A percentile compares a stretch with the other conserved stretches of the same genome.
phyloP scores from a whole-genome alignment of 1,140 invertebrate species.

The Charaxes varanes region DNA sequence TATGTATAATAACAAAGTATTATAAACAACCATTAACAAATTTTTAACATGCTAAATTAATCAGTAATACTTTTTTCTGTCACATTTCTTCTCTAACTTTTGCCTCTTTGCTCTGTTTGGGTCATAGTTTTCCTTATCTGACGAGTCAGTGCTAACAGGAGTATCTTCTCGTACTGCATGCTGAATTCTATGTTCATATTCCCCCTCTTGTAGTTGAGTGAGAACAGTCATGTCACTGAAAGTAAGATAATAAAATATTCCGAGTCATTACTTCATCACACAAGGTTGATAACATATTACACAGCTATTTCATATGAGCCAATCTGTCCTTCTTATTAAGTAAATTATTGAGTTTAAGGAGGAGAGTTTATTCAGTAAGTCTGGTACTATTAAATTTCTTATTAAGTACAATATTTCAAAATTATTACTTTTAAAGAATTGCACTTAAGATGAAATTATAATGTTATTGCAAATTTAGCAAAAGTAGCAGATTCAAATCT shows the following conservation, averaged over 20 bases:
- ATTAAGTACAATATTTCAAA: too few species aligned
- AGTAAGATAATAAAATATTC: slow-evolving; percentile 20
- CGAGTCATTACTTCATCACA: too few species aligned
- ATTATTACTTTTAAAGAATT: too few species aligned
- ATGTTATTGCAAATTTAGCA: too few species aligned
- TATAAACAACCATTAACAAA: slow-evolving; percentile 1
- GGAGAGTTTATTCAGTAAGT: too few species aligned
- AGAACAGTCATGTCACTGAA: slow-evolving; percentile 40
- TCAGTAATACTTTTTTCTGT: slow-evolving; percentile 31
- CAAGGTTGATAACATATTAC: too few species aligned
- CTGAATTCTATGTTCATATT: slow-evolving; percentile 25
- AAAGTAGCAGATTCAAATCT: neutral
- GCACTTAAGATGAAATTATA: too few species aligned
- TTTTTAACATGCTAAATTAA: too few species aligned
- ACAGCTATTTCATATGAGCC: too few species aligned
- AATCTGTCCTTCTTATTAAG: too few species aligned
- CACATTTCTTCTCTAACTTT: slow-evolving; percentile 32
- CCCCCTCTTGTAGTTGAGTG: slow-evolving; percentile 21
- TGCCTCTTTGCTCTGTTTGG: slow-evolving; percentile 47
- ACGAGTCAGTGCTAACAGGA: slow-evolving; percentile 52
- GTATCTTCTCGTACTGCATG: slow-evolving; percentile 29
- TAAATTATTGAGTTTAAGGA: too few species aligned
- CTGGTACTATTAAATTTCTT: too few species aligned
- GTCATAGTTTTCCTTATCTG: slow-evolving; percentile 64
- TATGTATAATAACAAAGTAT: slow-evolving; percentile 2